phyloP scores from a whole-genome alignment of 2,888 invertebrate genomes.

The Trissonchulus latispiculum region DNA sequence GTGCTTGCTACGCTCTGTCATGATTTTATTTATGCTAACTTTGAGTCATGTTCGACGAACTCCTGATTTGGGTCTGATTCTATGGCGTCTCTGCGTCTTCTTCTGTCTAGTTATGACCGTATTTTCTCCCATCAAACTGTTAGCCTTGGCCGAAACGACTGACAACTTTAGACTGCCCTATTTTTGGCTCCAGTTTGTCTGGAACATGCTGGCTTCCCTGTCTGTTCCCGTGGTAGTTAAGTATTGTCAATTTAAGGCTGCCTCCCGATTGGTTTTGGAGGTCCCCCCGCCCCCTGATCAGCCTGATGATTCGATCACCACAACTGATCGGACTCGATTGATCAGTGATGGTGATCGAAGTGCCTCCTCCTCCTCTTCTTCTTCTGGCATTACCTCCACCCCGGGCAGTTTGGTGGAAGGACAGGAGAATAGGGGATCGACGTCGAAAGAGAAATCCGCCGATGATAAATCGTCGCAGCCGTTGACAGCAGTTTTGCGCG shows the following conservation, averaged over 20 bases:
- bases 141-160: conserved; percentile 7
- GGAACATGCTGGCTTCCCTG: neutral
- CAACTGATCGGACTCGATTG: no score
- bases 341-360: neutral
- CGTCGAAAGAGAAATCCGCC: conserved; percentile 28
- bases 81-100: neutral
- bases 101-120: neutral
- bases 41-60: neutral
- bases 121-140: conserved; percentile 10
- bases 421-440: conserved; percentile 25
- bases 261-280: neutral
- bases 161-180: neutral
- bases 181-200: conserved; percentile 3
- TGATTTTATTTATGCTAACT: neutral
- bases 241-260: neutral
- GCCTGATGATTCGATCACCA: no score
- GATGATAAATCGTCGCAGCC: neutral
- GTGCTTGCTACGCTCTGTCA: neutral
- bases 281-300: neutral
- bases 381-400: no score
- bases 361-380: no score
- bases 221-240: neutral
- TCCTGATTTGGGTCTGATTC: no score
- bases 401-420: neutral
- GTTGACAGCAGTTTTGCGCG: neutral